A percentile compares a stretch with the other conserved stretches of the same genome.
These are phyloP conservation scores for Stegana nigrithorax DNA, from an alignment of 2,888 invertebrate genomes.

Conservation along the genomic window DNA sequence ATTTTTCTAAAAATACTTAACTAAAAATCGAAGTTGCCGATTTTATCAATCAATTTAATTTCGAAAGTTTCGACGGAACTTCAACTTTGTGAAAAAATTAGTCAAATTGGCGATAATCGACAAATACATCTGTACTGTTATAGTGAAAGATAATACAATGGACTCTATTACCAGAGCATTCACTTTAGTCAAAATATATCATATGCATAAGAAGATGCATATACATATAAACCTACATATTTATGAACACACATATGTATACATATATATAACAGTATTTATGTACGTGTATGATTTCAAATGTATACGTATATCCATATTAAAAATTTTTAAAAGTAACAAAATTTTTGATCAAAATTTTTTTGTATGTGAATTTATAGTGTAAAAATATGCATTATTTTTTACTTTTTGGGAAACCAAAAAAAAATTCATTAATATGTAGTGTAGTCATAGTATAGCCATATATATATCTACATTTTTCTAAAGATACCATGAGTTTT, in stretches of 20 bases:
- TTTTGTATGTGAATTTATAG: no score
- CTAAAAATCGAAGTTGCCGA: no score
- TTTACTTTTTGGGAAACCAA: neutral
- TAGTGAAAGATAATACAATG: no score
- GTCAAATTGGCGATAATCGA: no score
- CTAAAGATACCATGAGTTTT: neutral
- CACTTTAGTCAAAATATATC: neutral
- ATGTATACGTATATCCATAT: conserved; percentile 7
- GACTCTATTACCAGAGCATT: neutral
- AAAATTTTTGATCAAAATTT: no score
- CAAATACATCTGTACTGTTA: no score
- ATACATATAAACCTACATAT: neutral
- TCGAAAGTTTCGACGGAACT: no score
- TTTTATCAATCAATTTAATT: no score
- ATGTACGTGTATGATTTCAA: neutral
- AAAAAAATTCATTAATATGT: neutral
- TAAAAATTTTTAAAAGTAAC: no score
- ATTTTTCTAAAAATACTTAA: neutral
- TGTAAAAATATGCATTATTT: neutral
- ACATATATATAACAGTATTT: neutral
- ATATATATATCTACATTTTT: neutral
- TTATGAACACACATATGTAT: neutral
- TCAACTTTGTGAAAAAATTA: no score
- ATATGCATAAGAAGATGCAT: neutral
- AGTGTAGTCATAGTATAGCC: neutral